Evolutionary conservation across 23 tunicate genomes (phyloP), one percentile per base, ranked within the genome.

Genomic region (Ciona savignyi): DNA sequence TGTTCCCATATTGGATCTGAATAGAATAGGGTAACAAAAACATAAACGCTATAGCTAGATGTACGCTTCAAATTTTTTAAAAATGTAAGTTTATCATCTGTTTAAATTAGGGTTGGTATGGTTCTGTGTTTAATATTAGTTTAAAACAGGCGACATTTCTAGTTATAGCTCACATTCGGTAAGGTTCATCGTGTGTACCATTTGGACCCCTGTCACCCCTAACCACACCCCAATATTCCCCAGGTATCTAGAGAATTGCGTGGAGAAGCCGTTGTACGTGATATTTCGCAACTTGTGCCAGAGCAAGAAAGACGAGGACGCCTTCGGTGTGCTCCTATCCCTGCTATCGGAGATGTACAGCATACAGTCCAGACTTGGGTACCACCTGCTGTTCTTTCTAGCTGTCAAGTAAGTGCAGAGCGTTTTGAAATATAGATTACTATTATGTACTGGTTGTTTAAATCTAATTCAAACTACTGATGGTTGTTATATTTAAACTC

Each of bases 281-380:
- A 63, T 89, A 25, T 89, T 83, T 34, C 89, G 96, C 32, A 89
- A 83, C 68, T 67, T 89, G 2, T 89, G 88, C 34, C 79, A 86
- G 29, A 80, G 74, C 34, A 66, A 68, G 3, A 86, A 89, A 79
- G 89, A 89, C 25, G 95, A 88, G 2, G 89, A 83, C 35, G 78
- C 89, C 3, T 89, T 83, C 71, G 72, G 73, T 23, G 89, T 83
- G 26, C 74, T 89, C 33, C 69, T 89, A n/a, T 70, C 80, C 4
- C 73, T 89, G 23, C 81, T 89, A 0, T 80, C 96, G 21, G 96
- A 89, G 71, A 79, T 89, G 89, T 89, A 89, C 70, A 34, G 85
- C 15, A 62, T 83, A 22, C 96, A 83, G 64, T 77, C 73, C 51
- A 68, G 82, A 28, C 69, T 89, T 4, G 96, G 96, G 0, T 89